A percentile compares a stretch with the other conserved stretches of the same genome.
Conservation (phyloP, 2,888 invertebrate species). For the Polymixis flavicincta region DNA sequence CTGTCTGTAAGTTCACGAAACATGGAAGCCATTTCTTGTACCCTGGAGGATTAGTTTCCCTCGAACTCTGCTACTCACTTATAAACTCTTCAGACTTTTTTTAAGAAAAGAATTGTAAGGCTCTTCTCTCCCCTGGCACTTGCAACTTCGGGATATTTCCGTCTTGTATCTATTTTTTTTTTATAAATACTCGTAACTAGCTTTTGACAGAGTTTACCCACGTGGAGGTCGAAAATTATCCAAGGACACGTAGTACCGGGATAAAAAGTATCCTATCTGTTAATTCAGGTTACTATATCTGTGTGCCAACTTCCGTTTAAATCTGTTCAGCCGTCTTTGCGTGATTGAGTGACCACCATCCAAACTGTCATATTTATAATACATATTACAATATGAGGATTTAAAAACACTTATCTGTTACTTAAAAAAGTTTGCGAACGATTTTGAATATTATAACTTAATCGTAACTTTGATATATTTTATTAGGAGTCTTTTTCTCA, state of each 20-base stretch:
- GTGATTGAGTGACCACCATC: no score
- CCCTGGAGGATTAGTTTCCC: conserved; percentile 41
- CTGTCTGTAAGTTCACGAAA: conserved; percentile 44
- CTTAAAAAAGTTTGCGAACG: not conserved
- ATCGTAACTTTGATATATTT: not conserved
- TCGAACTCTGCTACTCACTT: conserved; percentile 27
- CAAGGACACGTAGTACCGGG: not conserved
- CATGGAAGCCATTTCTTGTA: conserved; percentile 38
- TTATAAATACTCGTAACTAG: not conserved
- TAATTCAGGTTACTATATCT: not conserved
- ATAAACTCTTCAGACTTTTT: conserved; percentile 18
- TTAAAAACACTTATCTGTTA: not conserved
- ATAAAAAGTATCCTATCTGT: not conserved
- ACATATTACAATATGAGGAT: not conserved
- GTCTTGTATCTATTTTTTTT: not conserved
- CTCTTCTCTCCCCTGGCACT: not conserved
- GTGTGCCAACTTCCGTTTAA: not conserved
- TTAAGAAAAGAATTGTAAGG: conserved; percentile 12
- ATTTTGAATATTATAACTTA: not conserved
- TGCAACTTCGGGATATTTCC: not conserved
- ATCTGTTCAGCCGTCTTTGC: not conserved
- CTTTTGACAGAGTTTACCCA: no score
- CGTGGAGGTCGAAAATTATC: not conserved
- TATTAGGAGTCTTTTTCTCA: not conserved
- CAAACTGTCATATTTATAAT: no score